A percentile compares a stretch with the other conserved stretches of the same genome.
Evolutionary conservation across 2,888 invertebrate species (phyloP).

Genomic region (Mesoligia furuncula): DNA sequence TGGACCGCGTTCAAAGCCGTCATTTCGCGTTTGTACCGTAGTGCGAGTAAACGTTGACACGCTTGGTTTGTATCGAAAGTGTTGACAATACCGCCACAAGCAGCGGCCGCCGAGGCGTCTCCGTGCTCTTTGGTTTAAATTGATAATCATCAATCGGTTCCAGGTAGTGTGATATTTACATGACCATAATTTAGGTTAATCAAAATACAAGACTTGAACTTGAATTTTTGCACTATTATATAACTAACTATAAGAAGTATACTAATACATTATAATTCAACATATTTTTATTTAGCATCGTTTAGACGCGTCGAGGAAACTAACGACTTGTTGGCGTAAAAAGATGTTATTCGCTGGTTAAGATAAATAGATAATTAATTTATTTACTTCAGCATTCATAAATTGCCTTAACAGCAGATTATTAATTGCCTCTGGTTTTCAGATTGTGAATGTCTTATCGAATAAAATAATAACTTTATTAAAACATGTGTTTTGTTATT

Average conservation of each 20-base stretch:
- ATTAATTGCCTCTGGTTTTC: conserved; percentile 85
- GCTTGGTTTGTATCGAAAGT: background rate
- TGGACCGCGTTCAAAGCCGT: background rate
- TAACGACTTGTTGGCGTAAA: conserved; percentile 81
- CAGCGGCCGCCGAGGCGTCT: background rate
- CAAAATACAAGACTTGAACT: conserved; percentile 79
- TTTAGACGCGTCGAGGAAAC: conserved; percentile 68
- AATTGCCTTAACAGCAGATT: conserved; percentile 87
- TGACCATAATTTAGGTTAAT: conserved; percentile 79
- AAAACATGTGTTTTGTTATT: conserved; percentile 58
- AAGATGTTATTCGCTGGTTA: conserved; percentile 78
- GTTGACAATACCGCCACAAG: conserved; percentile 6
- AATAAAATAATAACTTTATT: conserved; percentile 88
- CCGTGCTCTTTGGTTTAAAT: conserved; percentile 34
- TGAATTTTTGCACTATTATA: conserved; percentile 78
- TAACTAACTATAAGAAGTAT: conserved; percentile 78
- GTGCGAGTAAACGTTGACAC: background rate
- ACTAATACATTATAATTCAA: conserved; percentile 75
- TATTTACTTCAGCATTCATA: conserved; percentile 87
- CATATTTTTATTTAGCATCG: conserved; percentile 75
- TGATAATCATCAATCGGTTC: conserved; percentile 52
- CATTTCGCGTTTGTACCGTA: background rate
- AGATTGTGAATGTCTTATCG: conserved; percentile 88
- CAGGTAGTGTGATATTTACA: conserved; percentile 70
- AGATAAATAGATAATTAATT: conserved; percentile 85